Percentiles rank a stretch among this genome's conserved stretches.
Conservation (phyloP, 2,888 invertebrate species). For the Papilio elwesi region DNA sequence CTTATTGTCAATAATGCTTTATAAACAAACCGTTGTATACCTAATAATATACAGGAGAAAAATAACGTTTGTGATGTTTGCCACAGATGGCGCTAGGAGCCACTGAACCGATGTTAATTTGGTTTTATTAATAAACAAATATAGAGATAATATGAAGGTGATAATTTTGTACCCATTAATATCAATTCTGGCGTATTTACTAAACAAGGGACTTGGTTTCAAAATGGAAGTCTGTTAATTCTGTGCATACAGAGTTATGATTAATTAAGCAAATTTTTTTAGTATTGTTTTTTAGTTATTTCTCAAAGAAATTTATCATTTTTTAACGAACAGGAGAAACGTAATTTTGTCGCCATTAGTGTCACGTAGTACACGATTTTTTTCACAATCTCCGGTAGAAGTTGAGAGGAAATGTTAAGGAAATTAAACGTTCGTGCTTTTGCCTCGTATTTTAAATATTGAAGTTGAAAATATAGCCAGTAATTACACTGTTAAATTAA, state of each 20-base stretch:
- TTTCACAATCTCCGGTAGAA: constrained; percentile 10
- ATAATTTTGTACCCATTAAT: no score
- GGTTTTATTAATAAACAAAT: no score
- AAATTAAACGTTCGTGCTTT: constrained; percentile 19
- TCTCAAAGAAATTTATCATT: not conserved
- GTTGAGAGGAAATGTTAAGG: constrained; percentile 5
- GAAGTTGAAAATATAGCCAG: no score
- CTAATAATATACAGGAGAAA: no score
- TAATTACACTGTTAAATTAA: not conserved
- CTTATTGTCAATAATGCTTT: not conserved
- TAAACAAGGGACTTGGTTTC: no score
- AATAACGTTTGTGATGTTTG: not conserved
- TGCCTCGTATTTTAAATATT: not conserved
- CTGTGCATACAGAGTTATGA: no score
- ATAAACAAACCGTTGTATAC: not conserved
- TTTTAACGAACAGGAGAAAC: not conserved
- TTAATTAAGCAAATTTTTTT: no score
- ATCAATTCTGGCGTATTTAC: no score
- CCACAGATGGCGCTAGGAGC: not conserved
- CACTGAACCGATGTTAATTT: no score
- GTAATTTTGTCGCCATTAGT: constrained; percentile 3
- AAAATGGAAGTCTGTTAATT: no score
- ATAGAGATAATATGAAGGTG: no score
- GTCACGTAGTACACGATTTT: not conserved
- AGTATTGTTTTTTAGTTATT: not conserved